Percentiles rank a stretch among this genome's conserved stretches.
These are phyloP conservation scores for Thunnus albacares DNA, from an alignment of 2,797 vertebrate species.

Conservation along the genomic window DNA sequence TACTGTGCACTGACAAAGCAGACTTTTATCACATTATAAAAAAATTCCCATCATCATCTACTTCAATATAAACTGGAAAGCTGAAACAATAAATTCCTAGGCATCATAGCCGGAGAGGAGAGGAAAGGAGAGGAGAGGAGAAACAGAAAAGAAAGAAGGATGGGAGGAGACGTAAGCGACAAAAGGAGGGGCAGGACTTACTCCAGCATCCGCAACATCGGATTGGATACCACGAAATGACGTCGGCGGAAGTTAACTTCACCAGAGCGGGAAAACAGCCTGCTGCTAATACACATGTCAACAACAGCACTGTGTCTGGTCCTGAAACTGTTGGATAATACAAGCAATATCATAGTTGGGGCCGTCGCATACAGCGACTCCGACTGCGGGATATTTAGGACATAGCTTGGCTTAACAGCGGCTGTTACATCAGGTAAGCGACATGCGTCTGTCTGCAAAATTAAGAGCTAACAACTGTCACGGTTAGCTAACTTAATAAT, in stretches of 20 bases:
- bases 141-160: not conserved
- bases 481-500: not conserved
- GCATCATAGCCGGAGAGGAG: no score
- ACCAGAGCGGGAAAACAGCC: conserved; percentile 57
- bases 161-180: not conserved
- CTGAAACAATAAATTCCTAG: no score
- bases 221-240: conserved; percentile 52
- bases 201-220: conserved; percentile 1
- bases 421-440: conserved; percentile 3
- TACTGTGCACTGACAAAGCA: not conserved
- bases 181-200: not conserved
- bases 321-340: rapidly evolving
- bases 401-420: not conserved
- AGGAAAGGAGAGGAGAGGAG: not conserved
- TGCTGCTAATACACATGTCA: not conserved
- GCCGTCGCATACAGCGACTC: rapidly evolving
- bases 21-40: no score
- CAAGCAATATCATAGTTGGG: not conserved
- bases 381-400: not conserved
- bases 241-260: conserved; percentile 62
- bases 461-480: not conserved
- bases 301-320: not conserved
- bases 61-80: no score
- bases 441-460: not conserved
- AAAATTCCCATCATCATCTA: no score